phyloP scores from a whole-genome alignment of 2,113 vertebrate genomes.

The Onychostruthus taczanowskii region DNA sequence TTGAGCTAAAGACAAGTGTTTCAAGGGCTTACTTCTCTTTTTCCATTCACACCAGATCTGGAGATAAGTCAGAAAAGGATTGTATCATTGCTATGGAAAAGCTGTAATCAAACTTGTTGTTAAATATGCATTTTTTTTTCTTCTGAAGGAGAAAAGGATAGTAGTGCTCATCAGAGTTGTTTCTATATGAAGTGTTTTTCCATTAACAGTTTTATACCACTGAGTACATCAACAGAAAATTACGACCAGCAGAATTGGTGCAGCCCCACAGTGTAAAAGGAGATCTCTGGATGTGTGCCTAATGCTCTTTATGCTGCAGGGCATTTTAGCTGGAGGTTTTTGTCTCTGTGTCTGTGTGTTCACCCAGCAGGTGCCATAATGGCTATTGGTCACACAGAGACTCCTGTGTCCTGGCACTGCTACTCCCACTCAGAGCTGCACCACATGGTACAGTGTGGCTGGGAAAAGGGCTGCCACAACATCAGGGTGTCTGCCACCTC shows the following conservation, averaged over 20 bases:
- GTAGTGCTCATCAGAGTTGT: background rate
- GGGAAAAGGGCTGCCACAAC: background rate
- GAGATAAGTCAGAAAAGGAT: background rate
- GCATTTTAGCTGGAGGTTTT: background rate
- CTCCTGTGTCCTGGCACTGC: background rate
- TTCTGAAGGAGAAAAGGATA: background rate
- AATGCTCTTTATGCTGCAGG: background rate
- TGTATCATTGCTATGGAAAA: background rate
- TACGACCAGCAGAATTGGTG: background rate
- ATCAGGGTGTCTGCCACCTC: background rate
- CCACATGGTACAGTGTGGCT: accelerated
- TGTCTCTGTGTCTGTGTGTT: background rate
- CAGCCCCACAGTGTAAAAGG: background rate
- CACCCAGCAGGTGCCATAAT: background rate
- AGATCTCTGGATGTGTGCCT: background rate
- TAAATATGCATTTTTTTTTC: background rate
- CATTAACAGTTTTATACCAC: background rate
- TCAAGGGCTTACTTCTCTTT: background rate
- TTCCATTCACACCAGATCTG: background rate
- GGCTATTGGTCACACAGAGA: background rate
- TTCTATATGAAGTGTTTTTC: background rate
- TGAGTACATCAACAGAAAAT: background rate
- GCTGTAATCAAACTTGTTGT: background rate
- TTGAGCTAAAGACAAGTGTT: background rate
- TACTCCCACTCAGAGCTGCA: background rate